Conservation (phyloP, 2,113 vertebrate species). For the Brachyhypopomus occidentalis region DNA sequence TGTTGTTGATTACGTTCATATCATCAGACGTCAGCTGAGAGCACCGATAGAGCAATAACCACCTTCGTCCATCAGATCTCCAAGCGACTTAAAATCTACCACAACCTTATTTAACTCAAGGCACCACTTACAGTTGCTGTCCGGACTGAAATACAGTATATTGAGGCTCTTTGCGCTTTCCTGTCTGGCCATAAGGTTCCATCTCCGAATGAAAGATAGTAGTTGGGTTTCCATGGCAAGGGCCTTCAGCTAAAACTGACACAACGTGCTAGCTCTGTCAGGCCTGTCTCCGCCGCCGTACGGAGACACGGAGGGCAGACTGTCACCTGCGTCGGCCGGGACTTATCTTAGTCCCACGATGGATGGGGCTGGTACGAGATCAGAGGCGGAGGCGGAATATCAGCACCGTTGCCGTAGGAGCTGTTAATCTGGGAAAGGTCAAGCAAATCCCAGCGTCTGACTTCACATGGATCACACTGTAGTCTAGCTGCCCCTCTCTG, state of each 20-base stretch:
- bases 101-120: conserved; percentile 5
- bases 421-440: conserved; percentile 52
- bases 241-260: conserved; percentile 38
- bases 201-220: conserved; percentile 34
- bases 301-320: conserved; percentile 30
- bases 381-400: conserved; percentile 43
- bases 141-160: background rate
- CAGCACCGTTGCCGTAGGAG: conserved; percentile 35
- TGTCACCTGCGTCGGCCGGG: conserved; percentile 43
- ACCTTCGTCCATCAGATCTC: conserved; percentile 26
- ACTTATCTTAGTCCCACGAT: conserved; percentile 31
- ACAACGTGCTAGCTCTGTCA: conserved; percentile 32
- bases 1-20: conserved; percentile 19
- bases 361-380: conserved; percentile 45
- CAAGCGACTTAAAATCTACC: background rate
- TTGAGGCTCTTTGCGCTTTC: conserved; percentile 7
- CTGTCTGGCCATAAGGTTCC: conserved; percentile 9
- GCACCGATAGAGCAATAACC: conserved; percentile 35
- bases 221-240: conserved; percentile 15
- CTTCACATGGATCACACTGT: conserved; percentile 44
- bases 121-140: background rate
- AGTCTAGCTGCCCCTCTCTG: conserved; percentile 31
- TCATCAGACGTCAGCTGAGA: conserved; percentile 12
- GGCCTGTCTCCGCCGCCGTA: conserved; percentile 30
- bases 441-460: conserved; percentile 28